Evolutionary conservation across 2,113 vertebrate genomes (phyloP), one percentile per base, ranked within the genome.

Genomic region (Plecturocebus donacophilus): DNA sequence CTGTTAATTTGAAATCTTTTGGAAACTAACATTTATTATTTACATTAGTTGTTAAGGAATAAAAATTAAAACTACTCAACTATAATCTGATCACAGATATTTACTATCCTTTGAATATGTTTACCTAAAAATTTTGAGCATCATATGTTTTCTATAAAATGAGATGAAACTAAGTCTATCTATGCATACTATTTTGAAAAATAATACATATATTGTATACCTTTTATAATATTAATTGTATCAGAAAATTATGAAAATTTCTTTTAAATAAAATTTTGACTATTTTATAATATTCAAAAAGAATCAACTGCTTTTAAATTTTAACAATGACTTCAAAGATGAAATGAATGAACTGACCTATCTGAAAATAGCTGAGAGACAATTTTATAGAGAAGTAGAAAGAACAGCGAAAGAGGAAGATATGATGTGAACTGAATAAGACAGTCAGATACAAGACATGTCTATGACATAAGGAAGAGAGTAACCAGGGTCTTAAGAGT

Each of bases 61-160:
- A 96, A 21, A 88, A 68, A 84, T 90, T 77, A 91, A 90, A 81
- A 80, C 30, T 71, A 58, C 38, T 97, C 84, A 35, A 90, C 35
- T 52, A 52, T 82, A 86, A 54, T 90, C 19, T 84, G 4, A 9
- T 6, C 20, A 77, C 3, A 88, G 45, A 58, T 80, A 32, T 42
- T 92, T 30, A 85, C 13, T 86, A 54, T 45, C 9, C 12, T 87
- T 87, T 94, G 30, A 87, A 88, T 64, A 47, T 75, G 30, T 61
- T 80, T 52, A 87, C 81, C 38, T 93, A 54, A 93, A 83, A 93
- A 38, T 93, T 64, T 49, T 5, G 1, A 95, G 64, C 2, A 77
- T 58, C 1, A 56, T 73, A n/a, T 70, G 38, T 32, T 27, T 52
- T 81, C 23, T 73, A 38, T 83, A 90, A 92, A 82, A 52, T 66